These are phyloP conservation scores for Holacanthus passer DNA, from an alignment of 2,113 vertebrate species.

Conservation along the genomic window DNA sequence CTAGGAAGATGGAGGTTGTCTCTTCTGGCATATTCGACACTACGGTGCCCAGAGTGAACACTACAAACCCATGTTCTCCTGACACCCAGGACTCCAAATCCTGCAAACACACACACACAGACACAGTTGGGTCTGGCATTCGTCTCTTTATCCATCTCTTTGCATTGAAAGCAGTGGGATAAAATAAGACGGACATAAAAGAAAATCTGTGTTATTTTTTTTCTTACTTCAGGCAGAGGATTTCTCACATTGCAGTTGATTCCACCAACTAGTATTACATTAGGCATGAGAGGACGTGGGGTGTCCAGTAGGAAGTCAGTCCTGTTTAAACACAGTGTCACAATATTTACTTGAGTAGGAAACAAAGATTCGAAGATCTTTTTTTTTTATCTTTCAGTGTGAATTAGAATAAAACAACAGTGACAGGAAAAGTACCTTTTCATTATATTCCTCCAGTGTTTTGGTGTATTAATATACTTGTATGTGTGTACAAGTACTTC, in stretches of 20 bases:
- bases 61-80: slow-evolving; percentile 91
- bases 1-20: slow-evolving; percentile 86
- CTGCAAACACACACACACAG: slow-evolving; percentile 79
- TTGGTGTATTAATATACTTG: background rate
- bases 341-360: background rate
- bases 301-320: slow-evolving; percentile 88
- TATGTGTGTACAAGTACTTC: background rate
- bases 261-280: slow-evolving; percentile 88
- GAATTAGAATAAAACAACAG: background rate
- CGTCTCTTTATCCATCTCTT: background rate
- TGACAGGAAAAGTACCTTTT: background rate
- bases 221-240: slow-evolving; percentile 76
- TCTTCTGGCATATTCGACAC: slow-evolving; percentile 88
- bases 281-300: slow-evolving; percentile 90
- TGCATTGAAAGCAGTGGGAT: background rate
- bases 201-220: background rate
- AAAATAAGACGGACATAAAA: background rate
- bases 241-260: slow-evolving; percentile 80
- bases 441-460: background rate
- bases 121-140: background rate
- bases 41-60: slow-evolving; percentile 94
- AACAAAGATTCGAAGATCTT: background rate
- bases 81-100: slow-evolving; percentile 92
- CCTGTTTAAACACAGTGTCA: slow-evolving; percentile 50
- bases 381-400: background rate